These are phyloP conservation scores for Himalopsyche kuldschensis DNA, from an alignment of 2,888 invertebrate species.

Conservation along the genomic window DNA sequence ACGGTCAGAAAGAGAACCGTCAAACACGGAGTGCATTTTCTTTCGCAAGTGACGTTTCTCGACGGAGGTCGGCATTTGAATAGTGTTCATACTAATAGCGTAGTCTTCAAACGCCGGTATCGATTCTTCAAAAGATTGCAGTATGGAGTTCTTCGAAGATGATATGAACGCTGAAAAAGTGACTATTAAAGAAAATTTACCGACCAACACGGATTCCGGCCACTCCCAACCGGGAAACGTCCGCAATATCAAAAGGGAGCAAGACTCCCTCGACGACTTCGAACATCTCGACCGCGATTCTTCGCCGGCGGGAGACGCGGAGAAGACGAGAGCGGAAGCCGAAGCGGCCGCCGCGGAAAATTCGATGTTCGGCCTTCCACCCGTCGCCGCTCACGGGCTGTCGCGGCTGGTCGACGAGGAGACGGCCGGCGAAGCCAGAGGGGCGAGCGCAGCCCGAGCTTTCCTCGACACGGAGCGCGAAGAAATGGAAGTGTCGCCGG, in stretches of 20 bases:
- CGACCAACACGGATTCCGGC: conserved; percentile 41
- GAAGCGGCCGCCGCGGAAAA: conserved; percentile 36
- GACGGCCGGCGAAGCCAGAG: conserved; percentile 41
- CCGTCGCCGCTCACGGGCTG: conserved; percentile 46
- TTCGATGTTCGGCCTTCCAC: conserved; percentile 43
- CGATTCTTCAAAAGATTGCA: not conserved
- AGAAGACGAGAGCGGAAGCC: conserved; percentile 36
- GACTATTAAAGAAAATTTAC: conserved; percentile 12
- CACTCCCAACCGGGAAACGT: conserved; percentile 44
- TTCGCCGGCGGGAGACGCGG: conserved; percentile 45
- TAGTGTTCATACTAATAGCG: not conserved
- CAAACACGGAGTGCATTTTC: conserved; percentile 4
- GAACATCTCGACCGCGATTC: conserved; percentile 70
- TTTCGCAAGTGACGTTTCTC: conserved; percentile 23
- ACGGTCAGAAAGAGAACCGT: not conserved
- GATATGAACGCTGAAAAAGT: conserved; percentile 29
- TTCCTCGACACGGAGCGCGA: conserved; percentile 59
- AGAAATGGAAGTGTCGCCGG: conserved; percentile 49
- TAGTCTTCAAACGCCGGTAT: not conserved
- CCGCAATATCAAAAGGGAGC: conserved; percentile 54
- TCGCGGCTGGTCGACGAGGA: conserved; percentile 43
- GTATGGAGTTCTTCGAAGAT: conserved; percentile 19
- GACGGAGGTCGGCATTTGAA: not conserved
- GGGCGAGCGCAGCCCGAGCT: conserved; percentile 42
- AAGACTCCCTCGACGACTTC: conserved; percentile 74